These are phyloP conservation scores for Periophthalmus magnuspinnatus DNA, from an alignment of 2,797 vertebrate species.

Conservation along the genomic window DNA sequence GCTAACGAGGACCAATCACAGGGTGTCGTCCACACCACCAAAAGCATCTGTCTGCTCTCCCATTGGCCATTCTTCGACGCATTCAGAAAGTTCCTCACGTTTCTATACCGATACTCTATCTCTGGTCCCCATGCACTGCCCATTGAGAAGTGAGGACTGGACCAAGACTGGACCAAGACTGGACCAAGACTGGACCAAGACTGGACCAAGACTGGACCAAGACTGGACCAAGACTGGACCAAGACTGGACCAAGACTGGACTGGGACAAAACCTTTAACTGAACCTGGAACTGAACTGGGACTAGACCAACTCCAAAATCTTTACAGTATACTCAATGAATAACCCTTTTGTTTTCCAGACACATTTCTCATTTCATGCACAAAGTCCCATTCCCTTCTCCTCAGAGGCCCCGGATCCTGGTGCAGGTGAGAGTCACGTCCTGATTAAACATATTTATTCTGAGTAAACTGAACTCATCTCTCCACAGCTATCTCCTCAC, in stretches of 20 bases:
- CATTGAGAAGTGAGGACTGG: slow-evolving; percentile 92
- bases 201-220: too few species aligned
- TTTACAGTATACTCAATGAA: neutral
- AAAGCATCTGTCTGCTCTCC: slow-evolving; percentile 98
- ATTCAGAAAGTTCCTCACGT: slow-evolving; percentile 96
- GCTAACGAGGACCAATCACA: slow-evolving; percentile 39
- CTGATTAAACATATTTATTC: slow-evolving; percentile 3
- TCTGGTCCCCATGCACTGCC: slow-evolving; percentile 96
- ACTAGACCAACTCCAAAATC: too few species aligned
- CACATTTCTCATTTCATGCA: slow-evolving; percentile 99
- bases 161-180: too few species aligned
- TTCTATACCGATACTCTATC: slow-evolving; percentile 97
- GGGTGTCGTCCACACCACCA: slow-evolving; percentile 85
- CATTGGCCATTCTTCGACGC: slow-evolving; percentile 99
- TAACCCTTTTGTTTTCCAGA: slow-evolving; percentile 67
- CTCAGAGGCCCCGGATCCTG: slow-evolving; percentile 94
- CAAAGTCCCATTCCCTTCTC: slow-evolving; percentile 96
- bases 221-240: too few species aligned
- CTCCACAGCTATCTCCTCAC: slow-evolving; percentile 89
- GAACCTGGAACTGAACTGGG: too few species aligned
- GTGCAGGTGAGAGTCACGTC: slow-evolving; percentile 85
- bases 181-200: too few species aligned
- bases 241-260: neutral
- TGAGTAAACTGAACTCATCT: neutral
- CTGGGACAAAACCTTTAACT: neutral